phyloP scores from a whole-genome alignment of 2,888 invertebrate genomes.

The Syritta pipiens region DNA sequence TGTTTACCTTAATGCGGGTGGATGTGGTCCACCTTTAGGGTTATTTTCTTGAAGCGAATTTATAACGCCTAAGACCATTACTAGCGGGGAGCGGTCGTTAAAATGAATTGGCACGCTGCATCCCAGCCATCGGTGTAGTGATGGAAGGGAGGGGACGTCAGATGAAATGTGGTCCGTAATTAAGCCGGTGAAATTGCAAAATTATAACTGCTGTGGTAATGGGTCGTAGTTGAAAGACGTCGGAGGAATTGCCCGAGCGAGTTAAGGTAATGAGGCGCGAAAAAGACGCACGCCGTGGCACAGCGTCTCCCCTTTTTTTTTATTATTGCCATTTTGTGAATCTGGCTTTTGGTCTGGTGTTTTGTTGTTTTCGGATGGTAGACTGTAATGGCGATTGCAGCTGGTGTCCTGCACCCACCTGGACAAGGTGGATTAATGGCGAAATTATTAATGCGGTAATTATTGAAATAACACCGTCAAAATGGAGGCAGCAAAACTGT shows the following conservation, averaged over 20 bases:
- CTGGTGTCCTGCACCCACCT: slow-evolving; percentile 52
- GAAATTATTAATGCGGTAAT: slow-evolving; percentile 64
- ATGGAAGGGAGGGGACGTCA: slow-evolving; percentile 49
- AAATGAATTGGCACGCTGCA: slow-evolving; percentile 66
- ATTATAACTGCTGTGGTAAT: slow-evolving; percentile 73
- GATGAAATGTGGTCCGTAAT: slow-evolving; percentile 79
- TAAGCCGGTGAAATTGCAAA: slow-evolving; percentile 78
- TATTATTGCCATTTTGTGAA: slow-evolving; percentile 66
- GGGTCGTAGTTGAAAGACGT: slow-evolving; percentile 31
- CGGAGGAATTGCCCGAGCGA: slow-evolving; percentile 25
- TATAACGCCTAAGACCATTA: slow-evolving; percentile 67
- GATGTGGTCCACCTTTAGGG: slow-evolving; percentile 30
- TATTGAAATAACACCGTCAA: slow-evolving; percentile 63
- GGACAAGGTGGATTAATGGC: slow-evolving; percentile 52
- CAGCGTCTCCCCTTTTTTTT: slow-evolving; percentile 42
- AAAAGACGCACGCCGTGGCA: slow-evolving; percentile 55
- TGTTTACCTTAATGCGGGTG: slow-evolving; percentile 48
- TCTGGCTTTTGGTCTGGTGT: slow-evolving; percentile 59
- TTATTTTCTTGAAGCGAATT: slow-evolving; percentile 65
- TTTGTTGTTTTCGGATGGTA: slow-evolving; percentile 16
- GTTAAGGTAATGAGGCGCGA: slow-evolving; percentile 69
- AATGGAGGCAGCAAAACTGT: slow-evolving; percentile 54
- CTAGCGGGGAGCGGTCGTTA: slow-evolving; percentile 57
- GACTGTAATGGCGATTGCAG: slow-evolving; percentile 30
- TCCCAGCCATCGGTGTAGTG: background rate